phyloP scores from a whole-genome alignment of 2,113 vertebrate genomes.

The Planiliza haematocheilus region DNA sequence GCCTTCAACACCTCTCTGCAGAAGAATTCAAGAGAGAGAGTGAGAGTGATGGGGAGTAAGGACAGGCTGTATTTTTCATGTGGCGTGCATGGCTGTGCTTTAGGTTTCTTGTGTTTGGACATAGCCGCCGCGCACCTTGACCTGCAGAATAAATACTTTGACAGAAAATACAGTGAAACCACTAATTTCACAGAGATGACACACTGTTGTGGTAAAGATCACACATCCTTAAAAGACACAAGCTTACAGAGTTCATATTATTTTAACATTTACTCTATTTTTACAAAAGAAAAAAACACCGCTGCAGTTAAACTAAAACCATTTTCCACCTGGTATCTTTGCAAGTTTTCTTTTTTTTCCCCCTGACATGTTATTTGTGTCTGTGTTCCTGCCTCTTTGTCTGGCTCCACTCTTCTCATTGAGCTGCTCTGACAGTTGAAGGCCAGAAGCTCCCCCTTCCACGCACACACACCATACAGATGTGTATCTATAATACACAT shows the following conservation, averaged over 20 bases:
- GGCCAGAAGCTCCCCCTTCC: background rate
- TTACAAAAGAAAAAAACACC: slow-evolving; percentile 34
- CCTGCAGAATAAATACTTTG: slow-evolving; percentile 17
- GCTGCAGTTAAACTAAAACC: slow-evolving; percentile 24
- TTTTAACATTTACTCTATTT: slow-evolving; percentile 11
- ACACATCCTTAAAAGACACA: slow-evolving; percentile 5
- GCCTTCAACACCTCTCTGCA: slow-evolving; percentile 29
- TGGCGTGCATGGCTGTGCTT: background rate
- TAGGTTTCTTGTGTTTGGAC: slow-evolving; percentile 2
- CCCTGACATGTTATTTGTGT: slow-evolving; percentile 44
- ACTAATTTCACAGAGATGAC: background rate
- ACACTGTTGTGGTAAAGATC: background rate
- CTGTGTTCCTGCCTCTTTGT: slow-evolving; percentile 20
- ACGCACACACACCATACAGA: background rate
- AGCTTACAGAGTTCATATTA: slow-evolving; percentile 9
- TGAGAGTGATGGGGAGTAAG: background rate
- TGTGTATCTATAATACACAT: background rate
- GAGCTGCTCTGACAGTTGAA: slow-evolving; percentile 10
- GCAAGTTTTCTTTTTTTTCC: background rate
- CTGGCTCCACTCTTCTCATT: slow-evolving; percentile 10
- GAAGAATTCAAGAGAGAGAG: slow-evolving; percentile 3
- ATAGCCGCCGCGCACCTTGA: slow-evolving; percentile 3
- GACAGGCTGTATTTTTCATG: background rate
- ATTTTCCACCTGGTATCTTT: slow-evolving; percentile 36
- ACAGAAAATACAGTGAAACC: background rate